A percentile compares a stretch with the other conserved stretches of the same genome.
phyloP scores from a whole-genome alignment of 2,797 vertebrate species.

The Natrix natrix region DNA sequence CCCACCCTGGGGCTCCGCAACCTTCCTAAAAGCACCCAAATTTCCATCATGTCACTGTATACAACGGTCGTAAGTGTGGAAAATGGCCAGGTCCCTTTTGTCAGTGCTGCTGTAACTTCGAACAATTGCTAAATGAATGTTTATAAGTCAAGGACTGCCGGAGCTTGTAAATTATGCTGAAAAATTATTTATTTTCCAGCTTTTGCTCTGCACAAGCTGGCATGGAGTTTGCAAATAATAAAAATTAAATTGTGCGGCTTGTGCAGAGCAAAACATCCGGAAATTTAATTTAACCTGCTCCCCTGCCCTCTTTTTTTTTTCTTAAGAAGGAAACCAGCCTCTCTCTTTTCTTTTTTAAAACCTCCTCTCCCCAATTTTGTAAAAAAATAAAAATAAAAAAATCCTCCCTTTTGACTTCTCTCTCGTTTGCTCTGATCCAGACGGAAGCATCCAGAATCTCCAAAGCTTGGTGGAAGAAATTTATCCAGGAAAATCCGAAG shows the following conservation, averaged over 20 bases:
- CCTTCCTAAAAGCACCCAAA: not conserved
- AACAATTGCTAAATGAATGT: not conserved
- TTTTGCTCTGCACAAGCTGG: no score
- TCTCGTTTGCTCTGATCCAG: not conserved
- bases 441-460: fast-evolving
- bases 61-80: not conserved
- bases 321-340: not conserved
- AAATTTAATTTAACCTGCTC: not conserved
- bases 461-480: not conserved
- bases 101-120: not conserved
- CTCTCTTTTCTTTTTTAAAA: not conserved
- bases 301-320: no score
- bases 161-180: no score
- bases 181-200: not conserved
- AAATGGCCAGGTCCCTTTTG: not conserved
- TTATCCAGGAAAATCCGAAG: not conserved
- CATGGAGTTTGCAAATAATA: no score
- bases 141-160: not conserved
- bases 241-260: not conserved
- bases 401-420: not conserved
- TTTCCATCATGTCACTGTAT: not conserved
- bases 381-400: not conserved
- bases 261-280: not conserved
- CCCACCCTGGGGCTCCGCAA: fast-evolving
- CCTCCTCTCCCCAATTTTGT: not conserved